Evolutionary conservation across 2,113 vertebrate genomes (phyloP).

Genomic region (Siphamia tubifer): DNA sequence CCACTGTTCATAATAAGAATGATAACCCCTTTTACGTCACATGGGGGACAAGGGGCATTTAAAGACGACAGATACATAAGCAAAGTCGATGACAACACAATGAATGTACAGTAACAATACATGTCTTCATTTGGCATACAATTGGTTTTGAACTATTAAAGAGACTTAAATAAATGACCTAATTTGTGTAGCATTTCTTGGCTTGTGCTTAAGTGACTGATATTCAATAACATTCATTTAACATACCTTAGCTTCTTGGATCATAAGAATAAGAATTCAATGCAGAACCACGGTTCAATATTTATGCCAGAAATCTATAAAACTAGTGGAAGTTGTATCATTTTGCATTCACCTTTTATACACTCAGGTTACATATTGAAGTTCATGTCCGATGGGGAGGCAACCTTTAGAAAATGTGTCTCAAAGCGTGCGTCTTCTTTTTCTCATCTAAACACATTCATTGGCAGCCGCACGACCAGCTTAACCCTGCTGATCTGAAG

Average conservation of each 20-base stretch:
- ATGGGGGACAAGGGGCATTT: neutral
- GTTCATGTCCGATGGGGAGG: neutral
- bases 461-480: neutral
- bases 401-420: neutral
- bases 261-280: no score
- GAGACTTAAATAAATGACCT: no score
- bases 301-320: neutral
- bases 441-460: neutral
- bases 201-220: no score
- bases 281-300: neutral
- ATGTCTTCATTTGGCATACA: no score
- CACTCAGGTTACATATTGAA: neutral
- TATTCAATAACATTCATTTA: no score
- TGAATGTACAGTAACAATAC: no score
- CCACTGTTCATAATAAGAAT: neutral
- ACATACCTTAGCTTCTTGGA: no score
- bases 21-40: neutral
- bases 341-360: neutral
- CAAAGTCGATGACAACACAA: no score
- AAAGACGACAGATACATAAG: no score
- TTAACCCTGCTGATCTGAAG: neutral
- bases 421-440: neutral
- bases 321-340: no score
- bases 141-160: no score
- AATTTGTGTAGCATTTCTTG: no score